These are phyloP conservation scores for Apodemus sylvaticus DNA, from an alignment of 2,113 vertebrate genomes.

Conservation along the genomic window DNA sequence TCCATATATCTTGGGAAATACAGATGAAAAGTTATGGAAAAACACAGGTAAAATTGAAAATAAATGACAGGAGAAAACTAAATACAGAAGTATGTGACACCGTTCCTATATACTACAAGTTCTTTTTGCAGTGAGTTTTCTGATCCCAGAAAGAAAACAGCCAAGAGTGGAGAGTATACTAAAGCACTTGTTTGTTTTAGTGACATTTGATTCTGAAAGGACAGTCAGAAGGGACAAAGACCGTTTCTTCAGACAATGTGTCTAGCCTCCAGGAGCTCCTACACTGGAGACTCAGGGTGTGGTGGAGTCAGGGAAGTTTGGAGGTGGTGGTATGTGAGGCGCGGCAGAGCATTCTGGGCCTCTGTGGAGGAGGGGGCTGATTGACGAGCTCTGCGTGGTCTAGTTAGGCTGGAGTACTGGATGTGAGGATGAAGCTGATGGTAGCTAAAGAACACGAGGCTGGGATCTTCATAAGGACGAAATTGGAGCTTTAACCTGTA, in stretches of 20 bases:
- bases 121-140: neutral
- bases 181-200: neutral
- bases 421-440: neutral
- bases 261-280: neutral
- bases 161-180: neutral
- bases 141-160: no score
- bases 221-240: neutral
- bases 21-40: neutral
- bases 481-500: neutral
- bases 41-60: neutral
- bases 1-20: neutral
- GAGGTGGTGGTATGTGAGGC: neutral
- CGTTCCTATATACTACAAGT: neutral
- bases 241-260: neutral
- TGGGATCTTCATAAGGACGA: neutral
- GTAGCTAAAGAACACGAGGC: neutral
- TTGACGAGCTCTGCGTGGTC: neutral
- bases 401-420: neutral
- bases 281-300: neutral
- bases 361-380: neutral
- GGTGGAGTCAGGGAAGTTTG: neutral
- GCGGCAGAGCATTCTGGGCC: neutral
- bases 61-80: neutral
- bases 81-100: neutral
- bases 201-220: neutral